These are phyloP conservation scores for Ardeotis arabs DNA, from an alignment of 2,113 vertebrate species.

Conservation along the genomic window DNA sequence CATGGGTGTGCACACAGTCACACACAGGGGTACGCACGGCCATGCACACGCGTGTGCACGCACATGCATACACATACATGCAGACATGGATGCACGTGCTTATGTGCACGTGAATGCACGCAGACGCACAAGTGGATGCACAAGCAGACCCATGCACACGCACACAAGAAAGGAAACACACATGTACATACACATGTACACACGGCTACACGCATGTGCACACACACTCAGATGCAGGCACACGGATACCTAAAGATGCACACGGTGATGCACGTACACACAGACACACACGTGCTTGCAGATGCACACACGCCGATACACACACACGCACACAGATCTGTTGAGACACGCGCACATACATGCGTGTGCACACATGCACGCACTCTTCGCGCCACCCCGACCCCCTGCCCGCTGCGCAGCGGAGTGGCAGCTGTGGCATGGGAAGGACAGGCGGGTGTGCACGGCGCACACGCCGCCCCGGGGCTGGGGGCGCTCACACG, in stretches of 20 bases:
- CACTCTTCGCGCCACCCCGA: accelerated
- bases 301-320: background rate
- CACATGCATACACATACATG: accelerated
- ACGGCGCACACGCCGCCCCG: accelerated
- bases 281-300: accelerated
- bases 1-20: background rate
- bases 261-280: accelerated
- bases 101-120: too few relatives aligned
- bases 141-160: too few relatives aligned
- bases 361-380: accelerated
- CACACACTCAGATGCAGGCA: too few relatives aligned
- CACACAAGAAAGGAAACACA: too few relatives aligned
- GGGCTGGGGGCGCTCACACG: background rate
- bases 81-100: too few relatives aligned
- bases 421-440: accelerated
- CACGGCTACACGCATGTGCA: too few relatives aligned
- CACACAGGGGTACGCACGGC: accelerated
- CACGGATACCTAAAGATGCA: too few relatives aligned
- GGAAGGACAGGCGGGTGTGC: background rate
- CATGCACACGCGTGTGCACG: too few relatives aligned
- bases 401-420: background rate
- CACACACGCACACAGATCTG: background rate
- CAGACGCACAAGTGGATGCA: too few relatives aligned
- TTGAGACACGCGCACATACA: background rate
- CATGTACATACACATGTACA: too few relatives aligned